Base-by-base conservation (phyloP, 2,113 vertebrate genomes). In the Xyliphius kryptos region DNA sequence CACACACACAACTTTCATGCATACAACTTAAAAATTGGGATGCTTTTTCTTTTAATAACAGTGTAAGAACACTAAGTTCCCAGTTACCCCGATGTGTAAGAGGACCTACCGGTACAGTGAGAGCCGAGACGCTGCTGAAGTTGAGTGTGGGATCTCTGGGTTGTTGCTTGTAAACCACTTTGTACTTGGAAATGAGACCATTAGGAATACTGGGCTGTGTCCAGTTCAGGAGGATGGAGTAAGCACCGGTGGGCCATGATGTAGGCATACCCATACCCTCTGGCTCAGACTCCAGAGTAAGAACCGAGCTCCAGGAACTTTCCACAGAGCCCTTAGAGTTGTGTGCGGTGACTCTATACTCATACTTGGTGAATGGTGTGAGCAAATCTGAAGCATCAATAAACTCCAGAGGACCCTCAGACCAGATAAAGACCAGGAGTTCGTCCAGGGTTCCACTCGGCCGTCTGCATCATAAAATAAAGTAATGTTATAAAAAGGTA, bases 191-290 rank as follows among this genome's bases (percentile, higher is more conserved):
- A 71, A 97, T 90, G 21, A 88, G 46, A 9, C 92, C 91, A 1
- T 92, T 92, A 74, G 93, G 88, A 51, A 71, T 80, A 2, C n/a
- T 20, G 0, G 93, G 95, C 61, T 83, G 67, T 1, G 72, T 87
- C 95, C 94, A 97, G 36, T 86, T 91, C 69, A 95, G 56, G 65
- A 70, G 67, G 16, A 89, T 77, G 0, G 93, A 95, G 69, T 93
- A 91, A 1, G 91, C 85, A 6, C 93, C 55, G 0, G 82, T 87
- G 47, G 85, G 85, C 50, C 74, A 81, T 32, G 63, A 84, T 74
- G 67, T 75, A 14, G 92, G 91, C 11, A 84, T 71, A 19, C 52
- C 67, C 78, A 97, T 76, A 46, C 81, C 82, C 76, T 80, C 73
- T 1, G 93, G 92, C 21, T 79, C 77, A 43, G 90, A 85, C 76